Percentiles rank a stretch among this genome's conserved stretches.
phyloP scores from a whole-genome alignment of 64 coral and sea anemone genomes.

The Stichodactyla helianthus region DNA sequence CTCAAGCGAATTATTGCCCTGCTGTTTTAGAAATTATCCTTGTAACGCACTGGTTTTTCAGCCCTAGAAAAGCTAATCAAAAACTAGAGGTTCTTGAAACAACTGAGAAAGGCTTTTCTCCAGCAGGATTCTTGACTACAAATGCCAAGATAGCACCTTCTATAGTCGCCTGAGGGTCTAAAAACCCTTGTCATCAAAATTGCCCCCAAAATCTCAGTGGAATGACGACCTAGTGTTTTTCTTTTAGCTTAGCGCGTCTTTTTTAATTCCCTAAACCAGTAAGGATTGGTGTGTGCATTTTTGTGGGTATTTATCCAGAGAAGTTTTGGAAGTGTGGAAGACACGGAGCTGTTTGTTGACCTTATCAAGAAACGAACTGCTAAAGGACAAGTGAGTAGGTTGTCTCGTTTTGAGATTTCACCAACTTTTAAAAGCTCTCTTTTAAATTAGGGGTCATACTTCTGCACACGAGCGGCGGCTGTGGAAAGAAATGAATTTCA shows the following conservation, averaged over 20 bases:
- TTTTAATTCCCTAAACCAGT: background rate
- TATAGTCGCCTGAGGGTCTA: slow-evolving; percentile 6
- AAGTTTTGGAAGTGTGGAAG: background rate
- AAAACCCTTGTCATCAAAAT: slow-evolving; percentile 4
- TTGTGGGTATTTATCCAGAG: background rate
- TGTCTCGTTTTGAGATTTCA: slow-evolving; percentile 4
- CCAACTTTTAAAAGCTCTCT: background rate
- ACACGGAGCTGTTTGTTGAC: background rate
- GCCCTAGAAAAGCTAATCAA: background rate
- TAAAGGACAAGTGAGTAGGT: background rate
- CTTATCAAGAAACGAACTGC: slow-evolving; percentile 8
- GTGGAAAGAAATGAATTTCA: background rate
- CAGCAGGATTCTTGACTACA: slow-evolving; percentile 2
- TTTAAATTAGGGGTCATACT: background rate
- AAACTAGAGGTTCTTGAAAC: background rate
- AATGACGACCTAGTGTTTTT: background rate
- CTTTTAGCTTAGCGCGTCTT: background rate
- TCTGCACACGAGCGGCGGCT: background rate
- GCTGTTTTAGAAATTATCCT: background rate
- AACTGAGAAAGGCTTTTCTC: background rate
- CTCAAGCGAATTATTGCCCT: background rate
- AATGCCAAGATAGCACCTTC: slow-evolving; percentile 4
- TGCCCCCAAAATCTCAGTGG: background rate
- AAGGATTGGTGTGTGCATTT: background rate
- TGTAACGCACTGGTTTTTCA: background rate